These are phyloP conservation scores for Synodontis membranacea DNA, from an alignment of 2,113 vertebrate genomes.

Conservation along the genomic window DNA sequence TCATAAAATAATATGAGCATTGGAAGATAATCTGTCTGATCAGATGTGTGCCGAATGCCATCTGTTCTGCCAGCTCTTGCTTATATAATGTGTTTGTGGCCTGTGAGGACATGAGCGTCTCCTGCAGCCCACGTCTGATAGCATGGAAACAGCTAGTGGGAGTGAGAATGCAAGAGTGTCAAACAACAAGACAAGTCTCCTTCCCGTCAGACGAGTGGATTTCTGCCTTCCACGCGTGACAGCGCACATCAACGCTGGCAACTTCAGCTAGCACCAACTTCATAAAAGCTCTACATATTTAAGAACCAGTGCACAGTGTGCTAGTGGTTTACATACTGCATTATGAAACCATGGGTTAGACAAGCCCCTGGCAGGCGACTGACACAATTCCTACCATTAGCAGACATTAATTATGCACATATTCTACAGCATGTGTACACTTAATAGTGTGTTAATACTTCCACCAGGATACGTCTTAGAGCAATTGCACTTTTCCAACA, in stretches of 20 bases:
- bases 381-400: slow-evolving; percentile 18
- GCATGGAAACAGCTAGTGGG: slow-evolving; percentile 41
- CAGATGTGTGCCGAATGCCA: slow-evolving; percentile 55
- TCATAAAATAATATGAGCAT: slow-evolving; percentile 30
- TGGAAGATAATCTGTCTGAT: slow-evolving; percentile 54
- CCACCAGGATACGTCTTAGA: neutral
- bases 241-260: neutral
- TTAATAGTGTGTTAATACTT: neutral
- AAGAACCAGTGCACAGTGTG: neutral
- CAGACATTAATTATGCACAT: slow-evolving; percentile 20
- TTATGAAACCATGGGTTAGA: neutral
- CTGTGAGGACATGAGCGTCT: slow-evolving; percentile 35
- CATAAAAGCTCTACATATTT: neutral
- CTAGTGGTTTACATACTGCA: neutral
- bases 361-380: slow-evolving; percentile 8
- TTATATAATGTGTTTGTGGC: slow-evolving; percentile 53
- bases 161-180: slow-evolving; percentile 40
- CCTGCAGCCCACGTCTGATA: slow-evolving; percentile 31
- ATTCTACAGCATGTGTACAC: neutral
- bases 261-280: slow-evolving; percentile 2
- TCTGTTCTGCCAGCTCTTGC: slow-evolving; percentile 42
- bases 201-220: neutral
- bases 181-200: slow-evolving; percentile 35
- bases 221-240: slow-evolving; percentile 10
- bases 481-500: neutral